Evolutionary conservation across 2,888 invertebrate species (phyloP).

Genomic region (Notodonta ziczac): DNA sequence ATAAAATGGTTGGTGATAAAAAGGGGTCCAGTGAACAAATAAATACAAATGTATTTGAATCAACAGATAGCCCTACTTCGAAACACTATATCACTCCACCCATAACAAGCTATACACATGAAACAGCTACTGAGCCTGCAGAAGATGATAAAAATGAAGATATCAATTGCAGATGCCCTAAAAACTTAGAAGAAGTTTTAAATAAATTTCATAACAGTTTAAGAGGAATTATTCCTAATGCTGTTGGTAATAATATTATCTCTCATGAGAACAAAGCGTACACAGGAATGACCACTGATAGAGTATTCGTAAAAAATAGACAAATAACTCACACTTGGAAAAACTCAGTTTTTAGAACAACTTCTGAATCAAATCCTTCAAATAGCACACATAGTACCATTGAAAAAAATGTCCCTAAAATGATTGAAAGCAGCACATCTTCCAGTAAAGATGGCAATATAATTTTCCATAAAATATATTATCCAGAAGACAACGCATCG

Average conservation of each 20-base stretch:
- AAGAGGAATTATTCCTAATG: constrained; percentile 47
- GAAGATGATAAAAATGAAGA: constrained; percentile 1
- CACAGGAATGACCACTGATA: background rate
- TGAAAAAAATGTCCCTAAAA: background rate
- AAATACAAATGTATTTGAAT: constrained; percentile 27
- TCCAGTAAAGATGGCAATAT: background rate
- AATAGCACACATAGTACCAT: background rate
- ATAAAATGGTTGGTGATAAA: constrained; percentile 67
- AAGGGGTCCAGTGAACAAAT: constrained; percentile 22
- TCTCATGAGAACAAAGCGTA: constrained; percentile 5
- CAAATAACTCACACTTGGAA: background rate
- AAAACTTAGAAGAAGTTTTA: constrained; percentile 43
- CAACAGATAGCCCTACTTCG: constrained; percentile 27
- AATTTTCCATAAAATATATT: background rate
- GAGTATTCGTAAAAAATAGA: background rate
- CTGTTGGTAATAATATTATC: constrained; percentile 5
- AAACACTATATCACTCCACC: constrained; percentile 6
- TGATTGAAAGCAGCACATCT: background rate
- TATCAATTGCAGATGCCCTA: constrained; percentile 53
- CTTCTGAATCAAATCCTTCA: background rate
- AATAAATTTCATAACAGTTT: constrained; percentile 50
- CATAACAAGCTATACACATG: constrained; percentile 12
- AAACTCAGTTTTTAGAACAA: background rate
- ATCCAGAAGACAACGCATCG: background rate
- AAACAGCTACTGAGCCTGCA: background rate